These are phyloP conservation scores for Ectropis grisescens DNA, from an alignment of 1,140 invertebrate genomes.

Conservation along the genomic window DNA sequence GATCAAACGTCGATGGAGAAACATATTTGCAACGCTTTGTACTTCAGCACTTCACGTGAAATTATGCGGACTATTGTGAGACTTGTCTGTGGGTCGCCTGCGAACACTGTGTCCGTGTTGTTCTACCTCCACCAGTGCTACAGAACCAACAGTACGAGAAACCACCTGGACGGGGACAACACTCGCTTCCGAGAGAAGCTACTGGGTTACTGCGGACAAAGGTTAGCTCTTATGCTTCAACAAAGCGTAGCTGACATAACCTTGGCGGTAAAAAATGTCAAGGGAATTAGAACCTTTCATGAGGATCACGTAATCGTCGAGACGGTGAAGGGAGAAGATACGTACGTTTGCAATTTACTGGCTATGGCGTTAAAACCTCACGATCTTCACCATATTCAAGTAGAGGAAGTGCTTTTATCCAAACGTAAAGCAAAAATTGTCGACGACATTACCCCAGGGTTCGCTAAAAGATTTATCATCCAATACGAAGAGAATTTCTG, in stretches of 20 bases:
- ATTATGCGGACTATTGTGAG: constrained; percentile 48
- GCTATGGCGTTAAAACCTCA: constrained; percentile 54
- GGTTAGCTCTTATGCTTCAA: constrained; percentile 30
- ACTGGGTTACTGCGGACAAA: constrained; percentile 43
- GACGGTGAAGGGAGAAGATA: constrained; percentile 42
- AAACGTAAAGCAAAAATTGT: constrained; percentile 18
- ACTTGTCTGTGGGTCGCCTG: constrained; percentile 40
- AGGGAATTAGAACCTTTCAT: constrained; percentile 39
- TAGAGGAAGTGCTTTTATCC: constrained; percentile 33
- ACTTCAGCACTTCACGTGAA: constrained; percentile 41
- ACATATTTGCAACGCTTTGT: constrained; percentile 35
- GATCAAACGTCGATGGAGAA: constrained; percentile 53
- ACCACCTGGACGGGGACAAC: constrained; percentile 47
- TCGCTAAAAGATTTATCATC: constrained; percentile 36
- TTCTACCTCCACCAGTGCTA: constrained; percentile 58
- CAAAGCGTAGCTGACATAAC: constrained; percentile 45
- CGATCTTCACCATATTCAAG: constrained; percentile 31
- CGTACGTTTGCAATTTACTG: constrained; percentile 46
- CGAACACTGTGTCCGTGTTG: constrained; percentile 38
- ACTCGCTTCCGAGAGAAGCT: constrained; percentile 48
- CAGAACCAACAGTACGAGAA: constrained; percentile 32
- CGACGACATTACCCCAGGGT: constrained; percentile 25
- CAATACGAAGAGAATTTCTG: constrained; percentile 48
- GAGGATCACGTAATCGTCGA: constrained; percentile 46
- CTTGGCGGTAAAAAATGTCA: constrained; percentile 30